Evolutionary conservation across 53 echinoderm and acorn worm species (phyloP), one percentile per base, ranked within the genome.

Genomic region (Crossaster papposus): DNA sequence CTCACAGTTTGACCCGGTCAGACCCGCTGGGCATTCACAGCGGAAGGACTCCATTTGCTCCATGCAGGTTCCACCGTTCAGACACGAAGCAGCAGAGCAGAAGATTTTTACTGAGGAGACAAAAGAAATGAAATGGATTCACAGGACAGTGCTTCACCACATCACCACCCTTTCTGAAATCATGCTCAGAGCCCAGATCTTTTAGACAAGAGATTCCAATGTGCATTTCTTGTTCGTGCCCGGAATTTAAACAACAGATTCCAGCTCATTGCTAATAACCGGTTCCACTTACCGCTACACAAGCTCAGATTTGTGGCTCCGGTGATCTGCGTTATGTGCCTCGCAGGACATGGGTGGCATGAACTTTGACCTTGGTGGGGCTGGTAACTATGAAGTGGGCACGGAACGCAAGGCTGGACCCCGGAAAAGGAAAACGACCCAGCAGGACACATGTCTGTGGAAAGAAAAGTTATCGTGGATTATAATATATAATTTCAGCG

Each of bases 81-180:
- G 86, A 85, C 96, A 96, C 0, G 95, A 94, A 20, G 63, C 76
- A 13, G 75, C 92, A 15, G 70, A 77, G 86, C 96, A 96, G 85
- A 72, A 85, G 26, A 50, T 82, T 68, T 38, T 44, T 26, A 22
- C 82, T 82, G 64, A 28, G 81, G 63, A 81, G 55, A 33, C 32
- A 62, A 2, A 14, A 11, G 13, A 53, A 53, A 38, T 38, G 38
- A 38, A 38, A 38, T 7, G 38, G 38, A 38, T 38, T 38, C 38
- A 38, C 38, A 38, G 38, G 2, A 38, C 38, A 38, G 38, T 15
- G 78, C 51, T n/a, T n/a, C n/a, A n/a, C n/a, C n/a, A n/a, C n/a
- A n/a, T n/a, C n/a, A n/a, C n/a, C n/a, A n/a, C n/a, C n/a, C n/a
- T n/a, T n/a, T n/a, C n/a, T n/a, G n/a, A n/a, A n/a, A n/a, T 44